A percentile compares a stretch with the other conserved stretches of the same genome.
phyloP scores from a whole-genome alignment of 2,797 vertebrate species.

The Lacerta viridis region DNA sequence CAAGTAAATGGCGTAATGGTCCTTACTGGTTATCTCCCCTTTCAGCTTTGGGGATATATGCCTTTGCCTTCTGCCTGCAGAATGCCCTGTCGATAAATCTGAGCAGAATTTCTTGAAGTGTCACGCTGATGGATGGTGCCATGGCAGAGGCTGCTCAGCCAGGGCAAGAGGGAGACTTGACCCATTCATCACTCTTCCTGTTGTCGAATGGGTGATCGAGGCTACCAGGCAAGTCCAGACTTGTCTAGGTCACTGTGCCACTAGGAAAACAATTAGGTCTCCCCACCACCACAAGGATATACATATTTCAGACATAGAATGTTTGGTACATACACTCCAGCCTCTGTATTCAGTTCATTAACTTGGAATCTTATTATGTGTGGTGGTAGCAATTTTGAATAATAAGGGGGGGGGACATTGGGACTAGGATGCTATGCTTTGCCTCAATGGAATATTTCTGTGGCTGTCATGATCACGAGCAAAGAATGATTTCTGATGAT shows the following conservation, averaged over 20 bases:
- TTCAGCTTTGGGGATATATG: conserved; percentile 67
- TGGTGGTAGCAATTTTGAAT: conserved; percentile 11
- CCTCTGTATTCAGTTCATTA: not conserved
- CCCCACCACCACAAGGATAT: conserved; percentile 44
- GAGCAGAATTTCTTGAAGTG: conserved; percentile 74
- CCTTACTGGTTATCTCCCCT: conserved; percentile 66
- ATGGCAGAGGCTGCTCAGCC: conserved; percentile 71
- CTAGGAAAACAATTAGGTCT: conserved; percentile 62
- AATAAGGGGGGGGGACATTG: not conserved
- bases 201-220: conserved; percentile 62
- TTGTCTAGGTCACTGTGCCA: conserved; percentile 56
- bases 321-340: conserved; percentile 47
- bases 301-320: conserved; percentile 61
- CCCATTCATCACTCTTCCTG: conserved; percentile 77
- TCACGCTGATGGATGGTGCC: conserved; percentile 80
- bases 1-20: conserved; percentile 61
- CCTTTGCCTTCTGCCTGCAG: conserved; percentile 66
- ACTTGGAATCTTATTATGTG: conserved; percentile 26
- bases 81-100: conserved; percentile 77
- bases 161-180: conserved; percentile 65
- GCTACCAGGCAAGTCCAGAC: conserved; percentile 53
- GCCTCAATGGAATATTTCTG: not conserved
- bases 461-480: not conserved
- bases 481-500: not conserved
- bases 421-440: not conserved